phyloP scores from a whole-genome alignment of 2,113 vertebrate species.

The Eidolon helvum region DNA sequence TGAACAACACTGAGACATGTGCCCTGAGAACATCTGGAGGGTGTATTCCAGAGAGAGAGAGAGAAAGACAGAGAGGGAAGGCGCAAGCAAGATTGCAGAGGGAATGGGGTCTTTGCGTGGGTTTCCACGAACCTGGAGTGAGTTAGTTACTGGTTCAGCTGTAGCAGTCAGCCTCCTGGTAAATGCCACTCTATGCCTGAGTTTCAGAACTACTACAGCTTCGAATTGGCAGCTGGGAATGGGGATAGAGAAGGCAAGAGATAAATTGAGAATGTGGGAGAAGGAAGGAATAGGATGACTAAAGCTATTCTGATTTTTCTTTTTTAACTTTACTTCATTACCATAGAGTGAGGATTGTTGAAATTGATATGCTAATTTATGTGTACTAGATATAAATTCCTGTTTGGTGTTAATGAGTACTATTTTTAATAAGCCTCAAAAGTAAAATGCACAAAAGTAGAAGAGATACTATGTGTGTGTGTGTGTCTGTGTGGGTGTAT shows the following conservation, averaged over 20 bases:
- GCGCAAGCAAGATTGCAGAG: neutral
- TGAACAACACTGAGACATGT: neutral
- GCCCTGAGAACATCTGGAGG: neutral
- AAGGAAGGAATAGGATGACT: neutral
- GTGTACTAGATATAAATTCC: constrained; percentile 40
- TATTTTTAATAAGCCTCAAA: constrained; percentile 54
- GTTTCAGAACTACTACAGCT: neutral
- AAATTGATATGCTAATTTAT: constrained; percentile 56
- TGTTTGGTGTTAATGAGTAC: constrained; percentile 41
- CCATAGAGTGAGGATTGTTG: neutral
- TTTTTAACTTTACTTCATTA: neutral
- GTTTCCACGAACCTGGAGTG: neutral
- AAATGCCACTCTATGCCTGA: neutral
- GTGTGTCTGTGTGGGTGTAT: too few relatives aligned
- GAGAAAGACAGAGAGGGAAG: too few relatives aligned
- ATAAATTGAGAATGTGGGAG: neutral
- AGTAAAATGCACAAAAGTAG: constrained; percentile 28
- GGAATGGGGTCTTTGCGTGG: neutral
- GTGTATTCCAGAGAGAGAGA: neutral
- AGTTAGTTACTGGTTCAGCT: neutral
- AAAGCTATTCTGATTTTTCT: neutral
- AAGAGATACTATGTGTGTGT: neutral
- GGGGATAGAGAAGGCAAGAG: neutral
- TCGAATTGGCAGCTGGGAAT: neutral
- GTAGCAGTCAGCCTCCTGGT: neutral